phyloP scores from a whole-genome alignment of 2,797 vertebrate species.

The Onychomys torridus region DNA sequence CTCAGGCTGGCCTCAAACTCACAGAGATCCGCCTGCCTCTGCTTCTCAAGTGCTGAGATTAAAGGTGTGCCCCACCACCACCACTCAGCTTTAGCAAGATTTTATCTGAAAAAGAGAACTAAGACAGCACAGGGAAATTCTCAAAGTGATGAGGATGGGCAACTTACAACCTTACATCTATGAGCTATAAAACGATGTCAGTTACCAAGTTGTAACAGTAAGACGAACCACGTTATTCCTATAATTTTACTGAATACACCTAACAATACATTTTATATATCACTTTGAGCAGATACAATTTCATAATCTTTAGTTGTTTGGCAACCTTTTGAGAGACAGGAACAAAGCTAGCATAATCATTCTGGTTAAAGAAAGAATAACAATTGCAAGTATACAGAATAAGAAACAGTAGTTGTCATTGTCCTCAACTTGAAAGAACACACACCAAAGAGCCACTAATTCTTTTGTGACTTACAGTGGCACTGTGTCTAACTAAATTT shows the following conservation, averaged over 20 bases:
- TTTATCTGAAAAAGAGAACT: background rate
- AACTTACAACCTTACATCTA: background rate
- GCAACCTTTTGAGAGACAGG: conserved; percentile 23
- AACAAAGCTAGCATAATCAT: conserved; percentile 50
- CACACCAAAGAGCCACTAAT: background rate
- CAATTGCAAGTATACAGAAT: background rate
- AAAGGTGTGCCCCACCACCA: no score
- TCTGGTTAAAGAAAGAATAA: conserved; percentile 34
- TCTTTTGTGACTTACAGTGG: background rate
- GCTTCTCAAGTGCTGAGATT: background rate
- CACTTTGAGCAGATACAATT: conserved; percentile 15
- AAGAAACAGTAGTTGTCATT: background rate
- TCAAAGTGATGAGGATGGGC: background rate
- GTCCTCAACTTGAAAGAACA: background rate
- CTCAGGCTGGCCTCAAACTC: background rate
- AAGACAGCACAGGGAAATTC: conserved; percentile 42
- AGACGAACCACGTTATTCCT: background rate
- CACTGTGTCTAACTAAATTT: background rate
- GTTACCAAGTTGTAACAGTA: conserved; percentile 27
- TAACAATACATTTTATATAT: background rate
- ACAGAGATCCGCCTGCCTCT: background rate
- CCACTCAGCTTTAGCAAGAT: background rate
- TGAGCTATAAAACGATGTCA: conserved; percentile 35
- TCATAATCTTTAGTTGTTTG: conserved; percentile 31
- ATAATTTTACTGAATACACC: conserved; percentile 47